Conservation (phyloP, 2,797 vertebrate genomes). For the Danio albolineatus region DNA sequence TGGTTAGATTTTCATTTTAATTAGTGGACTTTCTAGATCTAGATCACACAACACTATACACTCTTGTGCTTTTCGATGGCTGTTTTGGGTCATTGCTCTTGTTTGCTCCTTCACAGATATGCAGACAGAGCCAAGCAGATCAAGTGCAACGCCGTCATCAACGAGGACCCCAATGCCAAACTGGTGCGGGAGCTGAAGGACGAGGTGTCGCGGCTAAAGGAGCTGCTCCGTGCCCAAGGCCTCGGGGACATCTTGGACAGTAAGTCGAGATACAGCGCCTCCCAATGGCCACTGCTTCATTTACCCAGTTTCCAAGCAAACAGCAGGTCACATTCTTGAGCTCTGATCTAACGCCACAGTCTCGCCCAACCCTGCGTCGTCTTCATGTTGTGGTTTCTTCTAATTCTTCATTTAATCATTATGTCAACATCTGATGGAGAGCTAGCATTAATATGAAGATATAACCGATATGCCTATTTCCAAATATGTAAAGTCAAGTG, state of each 20-base stretch:
- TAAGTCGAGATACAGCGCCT: constrained; percentile 78
- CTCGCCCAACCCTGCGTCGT: constrained; percentile 4
- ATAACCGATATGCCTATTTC: constrained; percentile 1
- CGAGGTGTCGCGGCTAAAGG: constrained; percentile 93
- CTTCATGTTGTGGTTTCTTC: constrained; percentile 6
- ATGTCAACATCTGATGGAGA: constrained; percentile 19
- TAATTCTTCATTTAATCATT: constrained; percentile 7
- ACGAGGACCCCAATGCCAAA: constrained; percentile 97
- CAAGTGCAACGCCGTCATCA: constrained; percentile 98
- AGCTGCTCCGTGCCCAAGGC: constrained; percentile 94
- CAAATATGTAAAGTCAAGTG: constrained; percentile 32
- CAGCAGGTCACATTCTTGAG: constrained; percentile 32
- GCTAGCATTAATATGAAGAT: background rate
- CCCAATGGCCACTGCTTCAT: constrained; percentile 12
- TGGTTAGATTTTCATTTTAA: background rate
- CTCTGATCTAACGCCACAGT: constrained; percentile 19
- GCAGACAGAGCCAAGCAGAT: constrained; percentile 98
- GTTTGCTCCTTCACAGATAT: constrained; percentile 79
- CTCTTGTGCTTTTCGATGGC: background rate
- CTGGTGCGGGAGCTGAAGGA: constrained; percentile 97
- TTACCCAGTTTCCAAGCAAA: constrained; percentile 6
- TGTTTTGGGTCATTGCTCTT: background rate
- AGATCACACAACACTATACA: background rate
- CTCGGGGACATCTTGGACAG: constrained; percentile 98
- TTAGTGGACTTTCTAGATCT: background rate